These are phyloP conservation scores for Harpalus rufipes DNA, from an alignment of 2,888 invertebrate genomes.

Conservation along the genomic window DNA sequence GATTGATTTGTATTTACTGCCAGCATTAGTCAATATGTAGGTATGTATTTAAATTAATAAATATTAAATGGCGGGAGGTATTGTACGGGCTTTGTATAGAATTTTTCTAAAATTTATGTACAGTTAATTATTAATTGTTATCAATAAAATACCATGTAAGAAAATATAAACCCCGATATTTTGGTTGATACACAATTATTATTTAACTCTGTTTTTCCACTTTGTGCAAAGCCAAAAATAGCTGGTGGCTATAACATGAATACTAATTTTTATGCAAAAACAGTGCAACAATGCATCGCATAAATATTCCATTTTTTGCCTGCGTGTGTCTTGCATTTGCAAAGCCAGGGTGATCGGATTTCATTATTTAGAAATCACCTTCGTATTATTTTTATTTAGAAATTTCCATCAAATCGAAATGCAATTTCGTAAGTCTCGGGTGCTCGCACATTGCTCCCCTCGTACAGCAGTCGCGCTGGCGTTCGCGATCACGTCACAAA, in stretches of 20 bases:
- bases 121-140: no score
- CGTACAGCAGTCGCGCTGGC: neutral
- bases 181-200: no score
- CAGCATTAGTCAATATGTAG: no score
- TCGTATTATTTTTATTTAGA: conserved; percentile 57
- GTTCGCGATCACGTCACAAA: conserved; percentile 60
- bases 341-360: conserved; percentile 16
- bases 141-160: no score
- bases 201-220: no score
- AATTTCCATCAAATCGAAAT: conserved; percentile 63
- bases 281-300: neutral
- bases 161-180: no score
- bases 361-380: conserved; percentile 53
- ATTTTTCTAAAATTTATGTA: no score
- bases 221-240: neutral
- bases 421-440: conserved; percentile 66
- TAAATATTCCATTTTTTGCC: neutral
- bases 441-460: conserved; percentile 19
- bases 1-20: no score
- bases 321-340: neutral
- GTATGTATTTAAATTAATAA: no score
- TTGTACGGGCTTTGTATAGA: no score
- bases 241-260: no score
- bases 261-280: neutral
- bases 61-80: no score